phyloP scores from a whole-genome alignment of 2,113 vertebrate genomes.

The Corythoichthys haematopterus region DNA sequence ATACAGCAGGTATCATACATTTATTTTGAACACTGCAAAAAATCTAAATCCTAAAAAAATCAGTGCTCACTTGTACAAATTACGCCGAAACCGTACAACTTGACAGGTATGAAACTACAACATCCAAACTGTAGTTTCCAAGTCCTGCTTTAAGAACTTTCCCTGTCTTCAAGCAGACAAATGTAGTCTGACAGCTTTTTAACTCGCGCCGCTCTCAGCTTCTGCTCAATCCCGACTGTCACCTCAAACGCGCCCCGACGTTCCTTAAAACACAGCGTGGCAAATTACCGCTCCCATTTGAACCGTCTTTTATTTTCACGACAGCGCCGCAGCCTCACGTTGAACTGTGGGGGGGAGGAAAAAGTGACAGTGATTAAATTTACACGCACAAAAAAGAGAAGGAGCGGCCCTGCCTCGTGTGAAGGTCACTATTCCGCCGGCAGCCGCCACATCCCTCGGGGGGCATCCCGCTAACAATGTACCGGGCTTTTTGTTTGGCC shows the following conservation, averaged over 20 bases:
- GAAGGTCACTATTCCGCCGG: conserved; percentile 49
- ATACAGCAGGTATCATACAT: too few relatives aligned
- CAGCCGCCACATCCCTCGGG: conserved; percentile 46
- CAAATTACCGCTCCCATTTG: conserved; percentile 44
- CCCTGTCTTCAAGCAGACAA: conserved; percentile 38
- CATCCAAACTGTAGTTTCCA: not conserved
- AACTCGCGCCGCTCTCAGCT: conserved; percentile 40
- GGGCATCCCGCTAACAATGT: conserved; percentile 48
- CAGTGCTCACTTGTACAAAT: too few relatives aligned
- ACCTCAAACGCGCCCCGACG: conserved; percentile 36
- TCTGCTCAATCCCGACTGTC: conserved; percentile 47
- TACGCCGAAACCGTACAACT: too few relatives aligned
- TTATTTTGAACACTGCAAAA: too few relatives aligned
- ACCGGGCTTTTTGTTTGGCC: conserved; percentile 39
- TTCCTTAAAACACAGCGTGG: conserved; percentile 54
- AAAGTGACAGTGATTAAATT: conserved; percentile 32
- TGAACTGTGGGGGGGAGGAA: conserved; percentile 6
- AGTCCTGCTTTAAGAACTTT: conserved; percentile 17
- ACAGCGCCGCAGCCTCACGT: conserved; percentile 16
- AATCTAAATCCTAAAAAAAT: too few relatives aligned
- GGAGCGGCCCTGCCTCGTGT: conserved; percentile 36
- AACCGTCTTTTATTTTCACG: conserved; percentile 28
- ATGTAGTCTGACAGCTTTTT: conserved; percentile 48
- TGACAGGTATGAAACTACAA: not conserved
- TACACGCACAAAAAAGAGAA: conserved; percentile 7